Evolutionary conservation across 2,113 vertebrate genomes (phyloP).

Genomic region (Acanthisitta chloris): DNA sequence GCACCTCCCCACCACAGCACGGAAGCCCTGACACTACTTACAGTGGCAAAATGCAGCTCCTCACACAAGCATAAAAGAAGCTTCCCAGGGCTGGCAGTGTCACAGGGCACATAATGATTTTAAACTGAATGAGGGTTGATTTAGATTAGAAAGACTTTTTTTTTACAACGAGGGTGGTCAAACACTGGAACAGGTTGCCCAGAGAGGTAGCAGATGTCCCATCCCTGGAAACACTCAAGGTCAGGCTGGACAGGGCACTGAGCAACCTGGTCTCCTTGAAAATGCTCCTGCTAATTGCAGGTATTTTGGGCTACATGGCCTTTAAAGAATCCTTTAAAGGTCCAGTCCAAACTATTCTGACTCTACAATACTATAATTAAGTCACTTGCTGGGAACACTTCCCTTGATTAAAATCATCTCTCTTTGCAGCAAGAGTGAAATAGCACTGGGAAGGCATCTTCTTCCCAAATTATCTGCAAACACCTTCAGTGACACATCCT

Average conservation of each 20-base stretch:
- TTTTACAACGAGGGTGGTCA: neutral
- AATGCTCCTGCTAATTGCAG: neutral
- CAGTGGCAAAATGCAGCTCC: accelerated
- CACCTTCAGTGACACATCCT: neutral
- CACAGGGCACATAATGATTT: neutral
- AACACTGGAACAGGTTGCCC: neutral
- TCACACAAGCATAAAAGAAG: neutral
- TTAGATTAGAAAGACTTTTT: neutral
- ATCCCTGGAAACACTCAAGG: neutral
- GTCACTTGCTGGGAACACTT: neutral
- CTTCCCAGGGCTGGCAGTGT: neutral
- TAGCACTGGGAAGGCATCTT: neutral
- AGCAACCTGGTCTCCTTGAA: neutral
- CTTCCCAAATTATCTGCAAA: neutral
- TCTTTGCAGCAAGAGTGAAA: neutral
- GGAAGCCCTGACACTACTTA: neutral
- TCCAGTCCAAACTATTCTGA: neutral
- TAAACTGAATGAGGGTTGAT: neutral
- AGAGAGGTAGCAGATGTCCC: neutral
- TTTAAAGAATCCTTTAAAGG: neutral
- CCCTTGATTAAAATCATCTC: neutral
- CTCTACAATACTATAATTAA: neutral
- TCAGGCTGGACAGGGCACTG: neutral
- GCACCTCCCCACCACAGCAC: neutral
- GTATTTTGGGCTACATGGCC: neutral